Evolutionary conservation across 64 coral and sea anemone species (phyloP), one percentile per base, ranked within the genome.

Genomic region (Catalaphyllia jardinei): DNA sequence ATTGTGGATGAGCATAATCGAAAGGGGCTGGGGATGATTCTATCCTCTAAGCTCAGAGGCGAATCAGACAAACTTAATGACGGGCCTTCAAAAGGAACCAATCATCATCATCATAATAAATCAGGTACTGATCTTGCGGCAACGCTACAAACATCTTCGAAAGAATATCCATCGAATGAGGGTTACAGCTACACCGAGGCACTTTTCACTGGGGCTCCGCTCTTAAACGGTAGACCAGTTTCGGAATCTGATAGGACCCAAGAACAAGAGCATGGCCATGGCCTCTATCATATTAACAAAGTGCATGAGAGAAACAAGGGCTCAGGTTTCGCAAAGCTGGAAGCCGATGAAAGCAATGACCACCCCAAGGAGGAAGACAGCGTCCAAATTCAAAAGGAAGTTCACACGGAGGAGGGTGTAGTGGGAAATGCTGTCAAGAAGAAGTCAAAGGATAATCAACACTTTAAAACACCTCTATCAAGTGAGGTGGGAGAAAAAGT

Each of bases 141-240:
- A 51, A 69, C 81, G 49, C 39, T 85, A 22, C 62, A 71, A 71
- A 50, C 22, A 17, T 85, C 63, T 85, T 71, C 63, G 10, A 29
- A 42, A 28, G 62, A 62, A 46, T 50, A 16, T 33, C 62, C 81
- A 51, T 85, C 81, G 25, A 35, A 85, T 69, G 62, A 63, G 11
- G 81, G 62, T 18, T 85, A 71, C 14, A 85, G 81, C 63, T 85
- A 85, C 63, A 85, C 81, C 24, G 81, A 85, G n/a, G 81, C 81
- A 20, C 63, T 85, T 16, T 85, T 85, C 35, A 85, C 81, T 52
- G 81, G 81, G 38, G 67, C 81, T 14, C 81, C 81, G 20, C 24
- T 85, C n/a, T 52, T 85, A 6, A 85, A 85, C 46, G 81, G 81
- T 5, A 51, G 2, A 25, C 81, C 81, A 71, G 69, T 51, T 51